Evolutionary conservation across 2,113 vertebrate genomes (phyloP).

Genomic region (Choloepus hoffmanni): DNA sequence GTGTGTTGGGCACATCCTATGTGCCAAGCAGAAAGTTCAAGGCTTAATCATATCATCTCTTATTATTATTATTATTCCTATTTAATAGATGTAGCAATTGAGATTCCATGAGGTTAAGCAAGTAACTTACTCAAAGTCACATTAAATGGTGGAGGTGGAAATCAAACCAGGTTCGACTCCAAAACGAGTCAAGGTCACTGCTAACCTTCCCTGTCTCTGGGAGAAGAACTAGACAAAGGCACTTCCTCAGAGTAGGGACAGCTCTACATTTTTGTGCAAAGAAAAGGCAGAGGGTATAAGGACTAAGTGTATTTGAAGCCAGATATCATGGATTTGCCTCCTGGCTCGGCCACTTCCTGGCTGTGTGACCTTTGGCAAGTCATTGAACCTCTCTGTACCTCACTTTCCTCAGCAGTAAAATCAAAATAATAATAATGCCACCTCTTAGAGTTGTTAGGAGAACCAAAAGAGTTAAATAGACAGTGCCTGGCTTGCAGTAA

Average conservation of each 20-base stretch:
- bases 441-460: neutral
- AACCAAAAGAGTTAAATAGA: neutral
- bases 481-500: neutral
- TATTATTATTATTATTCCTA: neutral
- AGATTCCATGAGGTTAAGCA: neutral
- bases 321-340: neutral
- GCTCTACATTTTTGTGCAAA: neutral
- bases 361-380: neutral
- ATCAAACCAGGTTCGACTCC: neutral
- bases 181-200: slow-evolving; percentile 38
- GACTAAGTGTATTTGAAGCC: neutral
- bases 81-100: neutral
- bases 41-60: neutral
- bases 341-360: neutral
- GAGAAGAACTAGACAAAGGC: neutral
- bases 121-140: neutral
- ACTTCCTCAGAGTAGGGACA: neutral
- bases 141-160: neutral
- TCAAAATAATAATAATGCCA: neutral
- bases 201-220: neutral
- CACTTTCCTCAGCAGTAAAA: neutral
- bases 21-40: neutral
- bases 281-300: neutral
- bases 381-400: neutral
- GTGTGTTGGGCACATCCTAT: neutral